Evolutionary conservation across 2,797 vertebrate species (phyloP), one percentile per base, ranked within the genome.

Genomic region (Hypotaenidia okinawae): DNA sequence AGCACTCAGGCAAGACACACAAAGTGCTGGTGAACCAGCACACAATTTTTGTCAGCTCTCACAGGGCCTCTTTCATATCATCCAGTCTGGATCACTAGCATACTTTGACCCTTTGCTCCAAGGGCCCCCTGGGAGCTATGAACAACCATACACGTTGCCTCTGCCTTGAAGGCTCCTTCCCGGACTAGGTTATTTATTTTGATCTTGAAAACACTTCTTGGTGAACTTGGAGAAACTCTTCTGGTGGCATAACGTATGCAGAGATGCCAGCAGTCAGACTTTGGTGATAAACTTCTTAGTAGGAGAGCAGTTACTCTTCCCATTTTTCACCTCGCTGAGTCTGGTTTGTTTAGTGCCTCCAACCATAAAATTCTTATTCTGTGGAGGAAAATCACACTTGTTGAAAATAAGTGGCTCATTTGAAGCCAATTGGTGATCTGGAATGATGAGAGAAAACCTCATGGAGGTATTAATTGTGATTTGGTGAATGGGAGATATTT

Each of bases 391-490:
- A 74, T 14, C 79, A 28, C n/a, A 30, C 25, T 69, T 57, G 45
- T 9, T 91, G 55, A 43, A 93, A 94, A 58, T 62, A 62, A 82
- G 47, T 9, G 57, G 51, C 27, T 88, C 12, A 23, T 88, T 75
- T 91, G 79, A 90, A 86, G 58, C 69, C 90, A 69, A n/a, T 39
- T 79, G 37, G 4, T 21, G 15, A 87, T 84, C 37, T 76, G 90
- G 77, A 94, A 94, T 43, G 58, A 59, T 84, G 18, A 88, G 61
- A 90, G 62, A 86, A 92, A 83, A 80, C 52, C 27, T 54, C 54
- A 52, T 52, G 33, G 68, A 90, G 47, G 37, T 30, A 81, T 84
- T 94, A 68, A 54, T n/a, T 84, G 14, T 73, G 55, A 9, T 15
- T 89, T 92, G 62, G 43, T 9, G 11, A 6, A 45, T 86, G 55